Base-by-base conservation (phyloP, 2,113 vertebrate species). In the Tachycineta bicolor region DNA sequence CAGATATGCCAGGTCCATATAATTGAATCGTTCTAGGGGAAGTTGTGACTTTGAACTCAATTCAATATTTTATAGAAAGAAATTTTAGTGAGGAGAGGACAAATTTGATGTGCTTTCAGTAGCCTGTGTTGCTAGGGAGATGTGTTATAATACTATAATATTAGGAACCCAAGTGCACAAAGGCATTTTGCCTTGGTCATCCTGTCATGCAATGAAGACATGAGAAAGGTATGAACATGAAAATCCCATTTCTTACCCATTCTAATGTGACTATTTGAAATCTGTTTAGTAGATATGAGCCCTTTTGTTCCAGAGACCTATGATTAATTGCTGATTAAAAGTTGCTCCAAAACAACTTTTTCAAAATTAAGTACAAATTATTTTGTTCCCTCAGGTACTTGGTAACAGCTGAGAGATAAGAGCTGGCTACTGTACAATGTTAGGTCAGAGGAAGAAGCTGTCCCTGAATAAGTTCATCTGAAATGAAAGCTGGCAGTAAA, bases 61-160 rank as follows among this genome's bases (percentile, higher is more conserved):
- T 74, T 93, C 60, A 60, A 17, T 63, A 92, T 92, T 89, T 90
- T 64, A 86, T n/a, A 78, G 43, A 26, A 55, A 78, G 83, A 75
- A 73, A 78, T 93, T 93, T 46, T 26, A 86, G n/a, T 33, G 83
- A 77, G 39, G 33, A 63, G 46, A 83, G 33, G 43, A 83, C 26
- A 92, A 73, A 74, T 77, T 0, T 55, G 64, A 67, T 71, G 44
- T 59, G 52, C 60, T 83, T 89, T 93, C 87, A 65, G 75, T 58
- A 62, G 46, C 23, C 28, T 55, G 20, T 47, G 80, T 95, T 93
- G 68, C 83, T 43, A 94, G 69, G 90, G 88, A 90, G 68, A 88
- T 1, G 1, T 53, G 28, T 65, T 80, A 34, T 70, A 67, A 50
- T 49, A 16, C 23, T n/a, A n/a, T n/a, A 26, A 6, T 33, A 39